These are phyloP conservation scores for Xenops minutus DNA, from an alignment of 2,797 vertebrate genomes.

Conservation along the genomic window DNA sequence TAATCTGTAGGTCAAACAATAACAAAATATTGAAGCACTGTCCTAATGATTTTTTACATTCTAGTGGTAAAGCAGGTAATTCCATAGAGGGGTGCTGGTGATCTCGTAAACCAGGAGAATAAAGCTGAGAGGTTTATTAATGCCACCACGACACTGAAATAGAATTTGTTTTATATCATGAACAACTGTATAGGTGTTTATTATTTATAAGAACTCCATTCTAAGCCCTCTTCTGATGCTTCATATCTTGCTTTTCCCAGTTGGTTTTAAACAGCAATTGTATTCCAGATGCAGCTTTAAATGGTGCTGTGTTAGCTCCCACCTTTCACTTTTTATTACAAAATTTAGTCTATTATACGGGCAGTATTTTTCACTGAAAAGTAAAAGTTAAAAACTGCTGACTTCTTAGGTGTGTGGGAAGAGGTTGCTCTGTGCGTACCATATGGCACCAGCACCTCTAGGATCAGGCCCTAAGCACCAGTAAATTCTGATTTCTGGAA, in stretches of 20 bases:
- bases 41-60: slow-evolving; percentile 72
- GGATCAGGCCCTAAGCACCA: background rate
- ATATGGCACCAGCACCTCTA: slow-evolving; percentile 15
- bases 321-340: slow-evolving; percentile 66
- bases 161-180: slow-evolving; percentile 73
- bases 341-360: slow-evolving; percentile 33
- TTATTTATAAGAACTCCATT: slow-evolving; percentile 74
- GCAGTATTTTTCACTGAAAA: slow-evolving; percentile 49
- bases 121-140: slow-evolving; percentile 71
- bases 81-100: slow-evolving; percentile 54
- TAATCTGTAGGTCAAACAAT: slow-evolving; percentile 77
- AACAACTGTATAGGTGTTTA: slow-evolving; percentile 64
- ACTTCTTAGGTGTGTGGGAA: background rate
- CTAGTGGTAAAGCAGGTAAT: slow-evolving; percentile 51
- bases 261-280: slow-evolving; percentile 60
- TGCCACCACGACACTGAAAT: slow-evolving; percentile 65
- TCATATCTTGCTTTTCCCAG: slow-evolving; percentile 62
- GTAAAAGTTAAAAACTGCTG: slow-evolving; percentile 49
- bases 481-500: background rate
- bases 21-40: slow-evolving; percentile 74
- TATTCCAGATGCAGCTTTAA: slow-evolving; percentile 62
- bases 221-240: slow-evolving; percentile 59
- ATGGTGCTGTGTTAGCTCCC: slow-evolving; percentile 57
- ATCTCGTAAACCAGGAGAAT: slow-evolving; percentile 67
- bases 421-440: background rate